Conservation (phyloP, 2,113 vertebrate species). For the Eurystomus gularis region DNA sequence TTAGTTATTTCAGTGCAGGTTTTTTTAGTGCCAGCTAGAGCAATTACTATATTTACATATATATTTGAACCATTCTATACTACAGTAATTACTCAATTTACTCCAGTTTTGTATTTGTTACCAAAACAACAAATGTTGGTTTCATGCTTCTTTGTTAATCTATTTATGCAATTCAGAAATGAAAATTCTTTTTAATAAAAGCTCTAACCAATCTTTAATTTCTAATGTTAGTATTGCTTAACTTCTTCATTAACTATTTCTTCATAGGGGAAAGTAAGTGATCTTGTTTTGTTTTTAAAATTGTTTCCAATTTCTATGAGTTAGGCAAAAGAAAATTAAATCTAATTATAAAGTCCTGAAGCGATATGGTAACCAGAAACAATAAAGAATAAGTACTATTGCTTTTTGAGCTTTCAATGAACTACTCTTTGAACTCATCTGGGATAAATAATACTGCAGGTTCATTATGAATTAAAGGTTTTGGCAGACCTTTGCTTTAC, state of each 20-base stretch:
- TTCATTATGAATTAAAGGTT: neutral
- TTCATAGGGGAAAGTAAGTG: neutral
- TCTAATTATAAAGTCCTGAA: neutral
- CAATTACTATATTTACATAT: neutral
- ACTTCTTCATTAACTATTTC: neutral
- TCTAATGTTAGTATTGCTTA: neutral
- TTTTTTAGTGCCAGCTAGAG: neutral
- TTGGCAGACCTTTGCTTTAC: conserved; percentile 29
- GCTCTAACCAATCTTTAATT: neutral
- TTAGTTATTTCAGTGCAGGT: neutral
- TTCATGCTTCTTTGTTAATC: neutral
- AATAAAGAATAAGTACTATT: neutral
- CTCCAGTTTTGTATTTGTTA: neutral
- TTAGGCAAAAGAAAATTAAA: conserved; percentile 10
- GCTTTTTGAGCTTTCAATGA: neutral
- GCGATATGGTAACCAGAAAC: neutral
- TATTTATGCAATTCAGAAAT: neutral
- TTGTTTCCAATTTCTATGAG: neutral
- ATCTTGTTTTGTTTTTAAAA: neutral
- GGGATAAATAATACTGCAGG: neutral
- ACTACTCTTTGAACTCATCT: neutral
- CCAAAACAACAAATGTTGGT: neutral
- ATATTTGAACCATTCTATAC: neutral
- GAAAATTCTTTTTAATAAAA: neutral
- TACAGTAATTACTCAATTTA: neutral